Percentiles rank a stretch among this genome's conserved stretches.
Evolutionary conservation across 2,113 vertebrate genomes (phyloP).

Genomic region (Oceanites oceanicus): DNA sequence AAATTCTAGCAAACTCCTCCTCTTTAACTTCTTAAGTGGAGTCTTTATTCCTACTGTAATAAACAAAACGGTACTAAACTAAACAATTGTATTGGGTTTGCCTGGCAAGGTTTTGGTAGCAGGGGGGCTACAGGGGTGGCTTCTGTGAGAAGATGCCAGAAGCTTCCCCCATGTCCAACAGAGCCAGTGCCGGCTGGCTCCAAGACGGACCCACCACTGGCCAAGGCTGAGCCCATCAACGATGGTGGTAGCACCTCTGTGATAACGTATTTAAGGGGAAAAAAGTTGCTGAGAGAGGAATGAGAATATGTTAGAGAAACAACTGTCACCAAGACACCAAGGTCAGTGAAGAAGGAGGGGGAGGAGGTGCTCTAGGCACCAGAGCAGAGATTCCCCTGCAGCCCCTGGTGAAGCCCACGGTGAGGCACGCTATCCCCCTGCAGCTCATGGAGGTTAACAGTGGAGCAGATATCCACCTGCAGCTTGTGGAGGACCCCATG

Average conservation of each 20-base stretch:
- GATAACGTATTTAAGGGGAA: too few species aligned
- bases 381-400: background rate
- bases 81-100: background rate
- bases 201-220: accelerated
- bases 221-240: accelerated
- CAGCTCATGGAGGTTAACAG: background rate
- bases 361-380: background rate
- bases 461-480: background rate
- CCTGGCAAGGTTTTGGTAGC: background rate
- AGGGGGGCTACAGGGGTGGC: background rate
- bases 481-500: accelerated
- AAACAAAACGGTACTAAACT: background rate
- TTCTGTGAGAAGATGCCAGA: background rate
- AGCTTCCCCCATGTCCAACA: background rate
- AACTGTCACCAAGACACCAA: background rate
- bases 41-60: background rate
- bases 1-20: background rate
- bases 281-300: background rate
- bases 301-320: background rate
- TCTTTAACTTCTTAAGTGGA: background rate
- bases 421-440: background rate
- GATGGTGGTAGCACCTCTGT: accelerated
- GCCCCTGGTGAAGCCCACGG: background rate
- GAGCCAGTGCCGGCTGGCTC: accelerated
- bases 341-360: background rate